These are phyloP conservation scores for Morpho deidamia DNA, from an alignment of 2,888 invertebrate species.

Conservation along the genomic window DNA sequence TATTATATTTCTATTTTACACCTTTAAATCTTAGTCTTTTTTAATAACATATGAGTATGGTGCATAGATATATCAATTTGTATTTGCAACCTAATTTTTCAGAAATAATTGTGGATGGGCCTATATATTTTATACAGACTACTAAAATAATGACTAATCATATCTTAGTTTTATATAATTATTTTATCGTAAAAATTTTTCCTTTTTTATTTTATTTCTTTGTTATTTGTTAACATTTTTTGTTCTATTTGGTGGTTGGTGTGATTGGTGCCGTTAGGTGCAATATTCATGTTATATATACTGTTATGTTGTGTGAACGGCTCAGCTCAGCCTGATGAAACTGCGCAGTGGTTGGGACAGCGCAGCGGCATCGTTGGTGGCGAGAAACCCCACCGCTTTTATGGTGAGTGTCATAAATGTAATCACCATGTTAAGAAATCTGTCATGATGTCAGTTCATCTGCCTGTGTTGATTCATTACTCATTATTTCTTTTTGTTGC, in stretches of 20 bases:
- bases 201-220: slow-evolving; percentile 30
- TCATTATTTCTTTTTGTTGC: slow-evolving; percentile 61
- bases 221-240: slow-evolving; percentile 58
- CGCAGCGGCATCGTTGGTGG: slow-evolving; percentile 50
- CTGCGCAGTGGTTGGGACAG: slow-evolving; percentile 70
- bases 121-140: no score
- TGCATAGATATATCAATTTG: no score
- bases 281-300: slow-evolving; percentile 78
- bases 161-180: background rate
- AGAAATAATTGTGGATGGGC: no score
- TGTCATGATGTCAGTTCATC: background rate
- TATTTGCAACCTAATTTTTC: no score
- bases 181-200: background rate
- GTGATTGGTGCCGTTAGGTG: slow-evolving; percentile 70
- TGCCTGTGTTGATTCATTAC: slow-evolving; percentile 21
- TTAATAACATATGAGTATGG: no score
- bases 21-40: no score
- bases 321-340: slow-evolving; percentile 75
- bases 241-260: slow-evolving; percentile 73
- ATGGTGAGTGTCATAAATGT: slow-evolving; percentile 56
- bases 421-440: background rate
- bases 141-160: background rate
- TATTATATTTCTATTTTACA: no score
- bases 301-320: slow-evolving; percentile 76
- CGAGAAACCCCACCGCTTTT: slow-evolving; percentile 70